Evolutionary conservation across 2,888 invertebrate genomes (phyloP).

Genomic region (Drosophila engyochracea): DNA sequence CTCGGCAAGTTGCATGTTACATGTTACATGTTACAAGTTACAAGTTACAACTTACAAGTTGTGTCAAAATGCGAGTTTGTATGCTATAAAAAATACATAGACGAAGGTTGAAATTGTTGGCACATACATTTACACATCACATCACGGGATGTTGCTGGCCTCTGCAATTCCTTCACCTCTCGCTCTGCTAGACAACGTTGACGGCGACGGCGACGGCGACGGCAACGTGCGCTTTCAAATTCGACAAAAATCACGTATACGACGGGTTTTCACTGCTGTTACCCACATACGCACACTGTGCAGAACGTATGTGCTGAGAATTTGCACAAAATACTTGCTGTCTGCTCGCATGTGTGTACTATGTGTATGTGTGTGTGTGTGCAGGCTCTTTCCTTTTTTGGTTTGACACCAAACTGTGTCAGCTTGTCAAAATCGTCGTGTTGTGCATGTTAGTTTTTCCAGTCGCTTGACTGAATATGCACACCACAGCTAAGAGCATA

Average conservation of each 20-base stretch:
- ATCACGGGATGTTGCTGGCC: conserved; percentile 9
- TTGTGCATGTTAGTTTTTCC: conserved; percentile 78
- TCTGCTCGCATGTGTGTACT: conserved; percentile 9
- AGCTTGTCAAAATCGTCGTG: conserved; percentile 78
- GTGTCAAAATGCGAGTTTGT: conserved; percentile 65
- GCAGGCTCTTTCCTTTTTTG: conserved; percentile 46
- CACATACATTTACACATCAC: conserved; percentile 61
- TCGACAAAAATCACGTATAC: conserved; percentile 80
- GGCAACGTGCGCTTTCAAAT: conserved; percentile 70
- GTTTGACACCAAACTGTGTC: conserved; percentile 80
- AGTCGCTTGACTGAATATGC: conserved; percentile 68
- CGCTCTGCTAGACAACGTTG: neutral
- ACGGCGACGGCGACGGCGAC: conserved; percentile 2
- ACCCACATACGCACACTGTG: conserved; percentile 64
- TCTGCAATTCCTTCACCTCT: neutral
- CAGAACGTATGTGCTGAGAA: conserved; percentile 65
- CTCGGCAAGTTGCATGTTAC: conserved; percentile 47
- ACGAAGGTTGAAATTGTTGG: conserved; percentile 58
- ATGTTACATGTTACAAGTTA: conserved; percentile 39
- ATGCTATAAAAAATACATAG: conserved; percentile 57
- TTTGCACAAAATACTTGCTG: conserved; percentile 62
- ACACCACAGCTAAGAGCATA: conserved; percentile 40
- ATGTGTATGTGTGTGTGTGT: conserved; percentile 16
- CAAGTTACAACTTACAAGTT: conserved; percentile 49
- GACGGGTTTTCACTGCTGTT: conserved; percentile 71